A percentile compares a stretch with the other conserved stretches of the same genome.
phyloP scores from a whole-genome alignment of 2,797 vertebrate species.

The Spheniscus humboldti region DNA sequence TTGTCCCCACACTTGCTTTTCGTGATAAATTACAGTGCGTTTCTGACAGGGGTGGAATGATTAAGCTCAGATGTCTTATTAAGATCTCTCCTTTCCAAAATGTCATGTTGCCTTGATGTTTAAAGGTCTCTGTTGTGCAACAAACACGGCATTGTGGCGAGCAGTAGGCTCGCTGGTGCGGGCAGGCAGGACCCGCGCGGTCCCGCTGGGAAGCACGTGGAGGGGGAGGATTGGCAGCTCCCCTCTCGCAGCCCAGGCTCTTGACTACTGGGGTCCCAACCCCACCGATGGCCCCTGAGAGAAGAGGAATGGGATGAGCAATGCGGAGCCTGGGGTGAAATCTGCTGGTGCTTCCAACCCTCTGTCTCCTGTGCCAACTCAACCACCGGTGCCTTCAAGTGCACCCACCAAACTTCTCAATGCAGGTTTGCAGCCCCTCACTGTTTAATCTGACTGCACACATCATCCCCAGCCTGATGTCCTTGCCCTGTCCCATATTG shows the following conservation, averaged over 20 bases:
- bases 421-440: not conserved
- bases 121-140: not conserved
- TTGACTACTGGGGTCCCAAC: not conserved
- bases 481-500: not conserved
- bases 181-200: not conserved
- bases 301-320: not conserved
- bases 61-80: not conserved
- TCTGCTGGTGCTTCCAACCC: not conserved
- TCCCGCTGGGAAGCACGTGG: not conserved
- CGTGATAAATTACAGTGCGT: not conserved
- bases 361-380: not conserved
- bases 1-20: not conserved
- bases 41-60: not conserved
- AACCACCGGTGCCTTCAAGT: fast-evolving
- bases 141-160: not conserved
- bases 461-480: not conserved
- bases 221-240: not conserved
- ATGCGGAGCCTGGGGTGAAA: not conserved
- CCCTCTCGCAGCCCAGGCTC: not conserved
- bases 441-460: fast-evolving
- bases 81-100: not conserved
- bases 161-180: not conserved
- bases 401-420: fast-evolving
- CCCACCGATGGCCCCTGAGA: fast-evolving
- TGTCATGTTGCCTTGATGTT: not conserved